phyloP scores from a whole-genome alignment of 2,888 invertebrate species.

The Schrankia costaestrigalis region DNA sequence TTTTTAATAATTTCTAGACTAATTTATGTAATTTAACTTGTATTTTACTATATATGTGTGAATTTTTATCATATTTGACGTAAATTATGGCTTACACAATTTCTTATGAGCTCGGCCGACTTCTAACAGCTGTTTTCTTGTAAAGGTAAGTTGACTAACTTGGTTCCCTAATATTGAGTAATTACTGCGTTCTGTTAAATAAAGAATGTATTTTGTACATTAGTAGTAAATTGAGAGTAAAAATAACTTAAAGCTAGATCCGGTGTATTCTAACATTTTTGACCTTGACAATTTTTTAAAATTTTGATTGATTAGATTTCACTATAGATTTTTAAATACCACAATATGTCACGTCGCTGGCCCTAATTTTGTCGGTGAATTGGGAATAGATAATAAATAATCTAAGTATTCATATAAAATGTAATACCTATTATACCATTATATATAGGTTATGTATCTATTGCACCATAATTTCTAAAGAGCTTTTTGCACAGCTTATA shows the following conservation, averaged over 20 bases:
- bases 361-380: no score
- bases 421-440: no score
- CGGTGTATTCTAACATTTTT: conserved; percentile 35
- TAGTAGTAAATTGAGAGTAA: conserved; percentile 1
- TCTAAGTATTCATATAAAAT: no score
- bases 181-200: no score
- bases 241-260: conserved; percentile 6
- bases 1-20: no score
- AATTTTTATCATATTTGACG: conserved; percentile 26
- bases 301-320: conserved; percentile 2
- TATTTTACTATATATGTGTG: conserved; percentile 3
- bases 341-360: no score
- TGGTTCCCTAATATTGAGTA: neutral
- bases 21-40: neutral
- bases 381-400: no score
- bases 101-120: conserved; percentile 28
- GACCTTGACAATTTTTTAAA: conserved; percentile 37
- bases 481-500: no score
- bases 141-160: conserved; percentile 46
- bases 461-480: no score
- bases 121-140: conserved; percentile 63
- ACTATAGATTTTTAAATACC: no score
- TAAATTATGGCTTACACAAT: conserved; percentile 48
- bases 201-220: no score
- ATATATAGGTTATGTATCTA: no score